phyloP scores from a whole-genome alignment of 2,113 vertebrate genomes.

The Pavo muticus region DNA sequence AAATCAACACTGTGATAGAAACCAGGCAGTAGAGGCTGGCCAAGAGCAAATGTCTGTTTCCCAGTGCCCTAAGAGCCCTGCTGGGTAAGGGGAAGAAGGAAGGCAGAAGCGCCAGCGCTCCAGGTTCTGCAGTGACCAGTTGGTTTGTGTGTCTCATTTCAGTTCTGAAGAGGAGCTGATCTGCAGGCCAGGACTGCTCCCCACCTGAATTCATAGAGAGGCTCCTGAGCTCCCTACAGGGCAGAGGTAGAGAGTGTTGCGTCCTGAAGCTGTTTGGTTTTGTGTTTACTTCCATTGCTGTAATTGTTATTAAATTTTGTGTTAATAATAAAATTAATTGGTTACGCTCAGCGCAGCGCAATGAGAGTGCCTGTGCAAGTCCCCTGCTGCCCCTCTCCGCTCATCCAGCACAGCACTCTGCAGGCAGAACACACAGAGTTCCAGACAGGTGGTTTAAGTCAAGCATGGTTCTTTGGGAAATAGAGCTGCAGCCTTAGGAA shows the following conservation, averaged over 20 bases:
- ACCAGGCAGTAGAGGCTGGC: neutral
- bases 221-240: neutral
- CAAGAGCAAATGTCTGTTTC: neutral
- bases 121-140: neutral
- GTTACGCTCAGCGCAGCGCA: neutral
- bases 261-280: neutral
- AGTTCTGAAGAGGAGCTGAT: neutral
- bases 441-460: neutral
- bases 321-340: neutral
- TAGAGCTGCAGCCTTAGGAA: neutral
- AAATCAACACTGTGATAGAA: neutral
- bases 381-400: no score
- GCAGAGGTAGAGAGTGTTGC: neutral
- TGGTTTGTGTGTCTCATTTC: neutral
- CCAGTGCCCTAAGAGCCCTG: accelerated
- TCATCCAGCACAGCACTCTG: neutral
- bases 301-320: neutral
- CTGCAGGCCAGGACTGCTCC: neutral
- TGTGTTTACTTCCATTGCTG: neutral
- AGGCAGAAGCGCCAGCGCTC: neutral
- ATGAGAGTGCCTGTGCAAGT: neutral
- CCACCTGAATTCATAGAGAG: neutral
- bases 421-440: neutral
- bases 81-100: neutral
- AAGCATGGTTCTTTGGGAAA: neutral